Percentiles rank a stretch among this genome's conserved stretches.
Evolutionary conservation across 2,888 invertebrate genomes (phyloP).

Genomic region (Metallyticus violacea): DNA sequence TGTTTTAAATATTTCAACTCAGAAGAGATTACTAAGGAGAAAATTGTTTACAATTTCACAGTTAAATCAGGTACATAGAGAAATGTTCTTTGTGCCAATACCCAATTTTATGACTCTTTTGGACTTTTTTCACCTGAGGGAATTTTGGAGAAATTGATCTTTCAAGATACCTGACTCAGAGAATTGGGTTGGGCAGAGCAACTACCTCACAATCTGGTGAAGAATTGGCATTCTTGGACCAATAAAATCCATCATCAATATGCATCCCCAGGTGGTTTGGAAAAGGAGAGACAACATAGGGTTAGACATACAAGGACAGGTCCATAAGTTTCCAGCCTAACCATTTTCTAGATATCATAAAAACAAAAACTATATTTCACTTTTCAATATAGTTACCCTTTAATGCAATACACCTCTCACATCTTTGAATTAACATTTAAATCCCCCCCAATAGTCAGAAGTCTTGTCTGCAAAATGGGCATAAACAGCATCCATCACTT

Average conservation of each 20-base stretch:
- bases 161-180: neutral
- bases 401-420: no score
- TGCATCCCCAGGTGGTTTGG: neutral
- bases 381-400: no score
- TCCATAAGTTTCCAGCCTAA: no score
- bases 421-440: no score
- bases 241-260: neutral
- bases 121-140: neutral
- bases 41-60: neutral
- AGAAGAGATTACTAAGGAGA: no score
- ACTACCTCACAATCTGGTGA: neutral
- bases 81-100: neutral
- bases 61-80: neutral
- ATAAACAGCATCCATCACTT: no score
- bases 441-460: no score
- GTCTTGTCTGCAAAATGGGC: no score
- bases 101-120: neutral
- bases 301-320: no score
- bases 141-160: neutral
- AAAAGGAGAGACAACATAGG: fast-evolving
- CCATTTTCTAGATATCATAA: no score
- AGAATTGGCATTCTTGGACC: neutral
- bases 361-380: no score
- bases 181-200: neutral
- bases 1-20: no score